phyloP scores from a whole-genome alignment of 1,140 invertebrate species.

The Drosophila repleta region DNA sequence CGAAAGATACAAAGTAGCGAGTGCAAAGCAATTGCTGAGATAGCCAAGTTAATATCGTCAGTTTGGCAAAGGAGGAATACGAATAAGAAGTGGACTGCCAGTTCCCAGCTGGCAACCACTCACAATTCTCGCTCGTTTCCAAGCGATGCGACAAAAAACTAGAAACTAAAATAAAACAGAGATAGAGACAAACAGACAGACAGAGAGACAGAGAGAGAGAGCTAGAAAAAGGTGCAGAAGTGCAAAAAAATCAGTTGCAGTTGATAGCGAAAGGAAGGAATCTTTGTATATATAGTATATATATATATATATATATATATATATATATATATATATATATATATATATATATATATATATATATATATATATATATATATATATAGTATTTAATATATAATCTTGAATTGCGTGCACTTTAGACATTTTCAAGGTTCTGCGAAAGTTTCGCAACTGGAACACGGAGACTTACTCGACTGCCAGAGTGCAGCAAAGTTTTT shows the following conservation, averaged over 20 bases:
- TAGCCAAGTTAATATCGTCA: slow-evolving; percentile 9
- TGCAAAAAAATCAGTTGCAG: slow-evolving; percentile 19
- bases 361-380: background rate
- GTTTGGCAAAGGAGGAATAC: background rate
- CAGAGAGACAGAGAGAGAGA: background rate
- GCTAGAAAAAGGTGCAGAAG: background rate
- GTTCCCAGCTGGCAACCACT: slow-evolving; percentile 11
- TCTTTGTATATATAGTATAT: slow-evolving; percentile 1
- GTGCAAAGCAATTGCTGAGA: background rate
- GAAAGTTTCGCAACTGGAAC: slow-evolving; percentile 22
- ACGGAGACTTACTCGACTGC: slow-evolving; percentile 3
- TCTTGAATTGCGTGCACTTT: slow-evolving; percentile 43
- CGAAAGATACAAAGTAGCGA: slow-evolving; percentile 3
- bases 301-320: too few species aligned
- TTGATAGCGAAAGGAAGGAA: slow-evolving; percentile 13
- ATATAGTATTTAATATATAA: slow-evolving; percentile 25
- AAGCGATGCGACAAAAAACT: slow-evolving; percentile 16
- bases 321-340: background rate
- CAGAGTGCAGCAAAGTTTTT: slow-evolving; percentile 42
- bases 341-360: too few species aligned
- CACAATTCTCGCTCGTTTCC: slow-evolving; percentile 2
- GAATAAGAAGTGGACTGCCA: background rate
- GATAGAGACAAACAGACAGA: background rate
- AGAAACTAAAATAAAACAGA: slow-evolving; percentile 5
- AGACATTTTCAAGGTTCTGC: slow-evolving; percentile 34